These are phyloP conservation scores for Pimpla rufipes DNA, from an alignment of 2,888 invertebrate species.

Conservation along the genomic window DNA sequence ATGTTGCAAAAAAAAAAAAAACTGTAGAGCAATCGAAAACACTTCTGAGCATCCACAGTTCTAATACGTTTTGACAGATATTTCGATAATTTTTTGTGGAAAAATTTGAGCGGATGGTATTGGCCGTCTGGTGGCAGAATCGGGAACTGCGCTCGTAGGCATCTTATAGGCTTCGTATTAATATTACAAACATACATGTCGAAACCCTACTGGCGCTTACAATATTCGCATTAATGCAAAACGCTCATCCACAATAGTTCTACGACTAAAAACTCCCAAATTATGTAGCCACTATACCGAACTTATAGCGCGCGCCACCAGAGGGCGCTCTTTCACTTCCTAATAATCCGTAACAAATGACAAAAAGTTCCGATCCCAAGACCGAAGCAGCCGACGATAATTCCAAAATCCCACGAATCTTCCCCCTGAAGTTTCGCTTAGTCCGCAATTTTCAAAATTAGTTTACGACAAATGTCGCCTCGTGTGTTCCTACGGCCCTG, in stretches of 20 bases:
- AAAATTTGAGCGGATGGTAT: background rate
- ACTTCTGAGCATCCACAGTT: background rate
- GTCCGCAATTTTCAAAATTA: background rate
- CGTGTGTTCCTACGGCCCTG: slow-evolving; percentile 55
- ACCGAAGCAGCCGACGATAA: background rate
- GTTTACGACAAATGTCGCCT: background rate
- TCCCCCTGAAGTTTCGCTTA: background rate
- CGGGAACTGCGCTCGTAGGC: background rate
- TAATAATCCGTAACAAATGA: too few relatives aligned
- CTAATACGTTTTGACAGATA: background rate
- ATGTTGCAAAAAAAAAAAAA: too few relatives aligned
- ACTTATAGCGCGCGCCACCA: too few relatives aligned
- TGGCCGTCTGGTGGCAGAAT: slow-evolving; percentile 7
- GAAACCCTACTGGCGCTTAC: background rate
- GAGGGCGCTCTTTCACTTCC: too few relatives aligned
- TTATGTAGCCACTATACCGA: too few relatives aligned
- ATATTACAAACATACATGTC: background rate
- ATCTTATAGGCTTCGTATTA: background rate
- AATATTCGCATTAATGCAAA: too few relatives aligned
- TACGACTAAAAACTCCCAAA: too few relatives aligned
- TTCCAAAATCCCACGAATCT: background rate
- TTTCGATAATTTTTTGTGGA: too few relatives aligned
- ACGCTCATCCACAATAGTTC: too few relatives aligned
- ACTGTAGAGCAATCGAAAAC: too few relatives aligned
- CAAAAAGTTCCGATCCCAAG: background rate